Evolutionary conservation across 2,797 vertebrate species (phyloP).

Genomic region (Remorina albescens): DNA sequence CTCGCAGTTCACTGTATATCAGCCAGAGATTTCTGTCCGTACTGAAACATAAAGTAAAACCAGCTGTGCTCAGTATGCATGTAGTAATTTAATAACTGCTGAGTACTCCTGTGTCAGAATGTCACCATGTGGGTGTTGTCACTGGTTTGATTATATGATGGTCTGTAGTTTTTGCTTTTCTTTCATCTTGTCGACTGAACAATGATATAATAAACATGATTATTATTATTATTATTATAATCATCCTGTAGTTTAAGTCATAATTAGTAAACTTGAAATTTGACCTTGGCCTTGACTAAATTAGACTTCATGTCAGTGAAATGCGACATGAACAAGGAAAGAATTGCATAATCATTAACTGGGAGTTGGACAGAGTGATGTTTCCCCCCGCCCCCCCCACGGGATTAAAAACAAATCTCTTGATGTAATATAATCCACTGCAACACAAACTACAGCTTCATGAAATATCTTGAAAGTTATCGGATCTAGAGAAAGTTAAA

Average conservation of each 20-base stretch:
- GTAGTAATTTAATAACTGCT: no score
- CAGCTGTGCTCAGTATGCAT: no score
- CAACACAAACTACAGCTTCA: slow-evolving; percentile 21
- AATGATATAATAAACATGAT: neutral
- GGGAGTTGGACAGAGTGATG: neutral
- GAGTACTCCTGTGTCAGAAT: no score
- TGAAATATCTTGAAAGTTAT: slow-evolving; percentile 5
- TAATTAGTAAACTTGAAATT: neutral
- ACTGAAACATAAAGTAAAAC: no score
- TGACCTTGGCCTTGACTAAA: neutral
- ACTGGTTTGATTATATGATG: no score
- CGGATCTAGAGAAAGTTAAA: slow-evolving; percentile 18
- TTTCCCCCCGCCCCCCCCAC: no score
- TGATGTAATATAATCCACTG: slow-evolving; percentile 44
- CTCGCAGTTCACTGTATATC: no score
- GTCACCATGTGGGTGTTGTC: no score
- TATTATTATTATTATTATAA: no score
- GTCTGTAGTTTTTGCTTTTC: no score
- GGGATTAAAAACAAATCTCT: slow-evolving; percentile 34
- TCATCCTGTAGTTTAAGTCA: no score
- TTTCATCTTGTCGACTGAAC: neutral
- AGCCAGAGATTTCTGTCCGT: no score
- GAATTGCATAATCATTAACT: neutral
- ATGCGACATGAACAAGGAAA: neutral
- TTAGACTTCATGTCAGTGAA: neutral